Conservation (phyloP, 2,113 vertebrate species). For the rabbit (Oryctolagus cuniculus) region DNA sequence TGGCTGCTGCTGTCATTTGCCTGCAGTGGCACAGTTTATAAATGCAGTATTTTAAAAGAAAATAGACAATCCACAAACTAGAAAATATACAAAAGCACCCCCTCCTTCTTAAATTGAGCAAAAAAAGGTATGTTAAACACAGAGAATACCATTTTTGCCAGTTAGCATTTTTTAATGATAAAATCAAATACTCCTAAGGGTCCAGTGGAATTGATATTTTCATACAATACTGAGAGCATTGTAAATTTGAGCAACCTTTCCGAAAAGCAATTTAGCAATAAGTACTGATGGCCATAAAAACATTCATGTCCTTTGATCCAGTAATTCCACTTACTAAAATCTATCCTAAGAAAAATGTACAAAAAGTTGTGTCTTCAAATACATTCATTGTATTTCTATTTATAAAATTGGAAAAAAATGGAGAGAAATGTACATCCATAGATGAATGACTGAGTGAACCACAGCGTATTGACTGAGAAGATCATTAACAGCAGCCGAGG, state of each 20-base stretch:
- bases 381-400: conserved; percentile 5
- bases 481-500: background rate
- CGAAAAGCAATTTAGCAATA: conserved; percentile 52
- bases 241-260: conserved; percentile 49
- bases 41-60: conserved; percentile 4
- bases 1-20: background rate
- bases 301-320: conserved; percentile 20
- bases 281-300: conserved; percentile 46
- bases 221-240: background rate
- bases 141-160: background rate
- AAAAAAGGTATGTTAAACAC: background rate
- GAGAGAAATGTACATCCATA: background rate
- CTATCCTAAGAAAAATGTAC: conserved; percentile 2
- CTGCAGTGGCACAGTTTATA: conserved; percentile 11
- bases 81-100: conserved; percentile 5
- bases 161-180: background rate
- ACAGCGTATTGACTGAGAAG: background rate
- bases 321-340: conserved; percentile 62
- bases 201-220: background rate
- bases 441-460: background rate
- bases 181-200: conserved; percentile 6
- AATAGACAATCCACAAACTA: conserved; percentile 36
- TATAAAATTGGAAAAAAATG: background rate
- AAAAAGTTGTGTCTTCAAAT: conserved; percentile 12
- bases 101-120: conserved; percentile 8